These are phyloP conservation scores for Leptobrachium ailaonicum DNA, from an alignment of 2,113 vertebrate genomes.

Conservation along the genomic window DNA sequence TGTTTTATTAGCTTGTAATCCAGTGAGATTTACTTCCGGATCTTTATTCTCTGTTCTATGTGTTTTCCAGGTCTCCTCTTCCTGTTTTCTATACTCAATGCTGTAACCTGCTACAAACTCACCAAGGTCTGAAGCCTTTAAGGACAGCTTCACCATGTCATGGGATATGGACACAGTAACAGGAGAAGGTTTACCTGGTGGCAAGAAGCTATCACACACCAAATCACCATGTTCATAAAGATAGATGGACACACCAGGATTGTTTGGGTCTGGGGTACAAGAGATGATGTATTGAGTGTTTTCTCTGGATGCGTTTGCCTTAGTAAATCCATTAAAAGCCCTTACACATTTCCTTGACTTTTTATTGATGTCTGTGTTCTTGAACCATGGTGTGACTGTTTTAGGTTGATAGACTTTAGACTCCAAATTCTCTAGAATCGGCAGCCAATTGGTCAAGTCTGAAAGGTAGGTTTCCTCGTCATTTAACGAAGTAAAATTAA, in stretches of 20 bases:
- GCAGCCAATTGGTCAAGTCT: slow-evolving; percentile 20
- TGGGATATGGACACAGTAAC: too few relatives aligned
- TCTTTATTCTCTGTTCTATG: too few relatives aligned
- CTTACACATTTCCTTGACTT: not conserved
- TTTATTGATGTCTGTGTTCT: not conserved
- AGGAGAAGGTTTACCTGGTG: slow-evolving; percentile 30
- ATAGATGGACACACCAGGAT: slow-evolving; percentile 13
- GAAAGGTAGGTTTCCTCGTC: slow-evolving; percentile 32
- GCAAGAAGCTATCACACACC: slow-evolving; percentile 22
- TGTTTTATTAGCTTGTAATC: too few relatives aligned
- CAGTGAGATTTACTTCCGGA: too few relatives aligned
- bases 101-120: not conserved
- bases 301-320: too few relatives aligned
- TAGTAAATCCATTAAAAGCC: not conserved
- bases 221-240: slow-evolving; percentile 25
- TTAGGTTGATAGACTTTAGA: too few relatives aligned
- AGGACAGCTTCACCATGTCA: not conserved
- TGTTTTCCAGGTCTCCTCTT: too few relatives aligned
- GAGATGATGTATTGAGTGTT: too few relatives aligned
- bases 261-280: too few relatives aligned
- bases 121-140: not conserved
- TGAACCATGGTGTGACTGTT: too few relatives aligned
- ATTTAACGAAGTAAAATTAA: slow-evolving; percentile 46
- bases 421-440: not conserved
- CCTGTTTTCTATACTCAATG: too few relatives aligned